Percentiles rank a stretch among this genome's conserved stretches.
Conservation (phyloP, 2,888 invertebrate genomes). For the Tachina lurida region DNA sequence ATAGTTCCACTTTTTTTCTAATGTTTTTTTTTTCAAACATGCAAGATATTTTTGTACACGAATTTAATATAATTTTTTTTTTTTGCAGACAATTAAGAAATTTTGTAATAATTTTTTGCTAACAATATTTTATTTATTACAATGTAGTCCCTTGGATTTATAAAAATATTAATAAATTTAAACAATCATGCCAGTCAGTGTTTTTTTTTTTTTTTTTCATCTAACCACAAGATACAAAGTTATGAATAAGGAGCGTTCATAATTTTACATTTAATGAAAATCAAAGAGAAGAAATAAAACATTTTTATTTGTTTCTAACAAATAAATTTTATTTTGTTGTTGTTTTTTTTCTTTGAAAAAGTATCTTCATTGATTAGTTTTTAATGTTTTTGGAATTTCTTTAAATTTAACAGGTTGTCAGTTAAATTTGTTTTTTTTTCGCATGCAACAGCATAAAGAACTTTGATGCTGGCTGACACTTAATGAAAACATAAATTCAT, state of each 20-base stretch:
- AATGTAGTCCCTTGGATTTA: slow-evolving; percentile 36
- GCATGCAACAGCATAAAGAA: slow-evolving; percentile 41
- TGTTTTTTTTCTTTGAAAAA: neutral
- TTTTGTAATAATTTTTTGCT: slow-evolving; percentile 40
- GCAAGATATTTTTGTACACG: slow-evolving; percentile 61
- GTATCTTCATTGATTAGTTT: slow-evolving; percentile 36
- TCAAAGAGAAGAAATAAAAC: slow-evolving; percentile 5
- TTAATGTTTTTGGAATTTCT: slow-evolving; percentile 54
- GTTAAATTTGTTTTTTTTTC: slow-evolving; percentile 41
- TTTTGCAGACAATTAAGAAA: slow-evolving; percentile 53
- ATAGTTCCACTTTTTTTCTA: slow-evolving; percentile 3
- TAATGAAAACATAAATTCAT: neutral
- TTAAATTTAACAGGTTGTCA: slow-evolving; percentile 49
- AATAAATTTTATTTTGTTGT: neutral
- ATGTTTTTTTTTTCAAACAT: slow-evolving; percentile 33
- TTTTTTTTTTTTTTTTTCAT: slow-evolving; percentile 12
- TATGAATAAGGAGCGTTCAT: slow-evolving; percentile 69
- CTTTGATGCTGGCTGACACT: slow-evolving; percentile 1
- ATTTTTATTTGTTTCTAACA: slow-evolving; percentile 36
- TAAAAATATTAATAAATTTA: slow-evolving; percentile 52
- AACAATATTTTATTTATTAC: slow-evolving; percentile 44
- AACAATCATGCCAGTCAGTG: slow-evolving; percentile 41
- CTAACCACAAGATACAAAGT: slow-evolving; percentile 45
- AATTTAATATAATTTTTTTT: slow-evolving; percentile 37
- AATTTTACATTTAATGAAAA: slow-evolving; percentile 10